Evolutionary conservation across 2,888 invertebrate genomes (phyloP), one percentile per base, ranked within the genome.

Genomic region (Phalera bucephala): DNA sequence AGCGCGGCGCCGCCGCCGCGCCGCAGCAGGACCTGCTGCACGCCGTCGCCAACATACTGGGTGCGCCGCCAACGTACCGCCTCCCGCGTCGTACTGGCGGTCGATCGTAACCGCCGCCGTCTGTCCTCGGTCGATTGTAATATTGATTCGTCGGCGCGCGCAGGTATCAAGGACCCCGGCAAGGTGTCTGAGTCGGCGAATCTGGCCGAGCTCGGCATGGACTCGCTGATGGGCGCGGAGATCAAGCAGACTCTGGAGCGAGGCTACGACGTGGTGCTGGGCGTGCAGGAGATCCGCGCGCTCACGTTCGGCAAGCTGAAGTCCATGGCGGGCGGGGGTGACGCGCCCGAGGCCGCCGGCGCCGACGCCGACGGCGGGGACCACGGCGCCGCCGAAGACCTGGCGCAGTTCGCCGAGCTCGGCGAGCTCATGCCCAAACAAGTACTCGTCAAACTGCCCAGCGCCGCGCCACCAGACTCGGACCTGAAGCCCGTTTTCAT

Each of bases 211-310:
- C 92, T 99, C 23, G 99, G 99, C 44, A 96, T 99, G 94, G 99
- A 99, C 78, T 99, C 99, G 1, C 89, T 99, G 54, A 99, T 99
- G 99, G 98, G 98, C 28, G 98, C 99, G 1, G 99, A 99, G 91
- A 97, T 99, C 70, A 99, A 99, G 80, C 98, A 98, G 85, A 96
- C 96, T 0, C 87, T 99, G 34, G 98, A 98, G 80, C 92, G 98
- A 37, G 96, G 95, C 68, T 98, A 95, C 85, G 98, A 99, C 80
- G 86, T 99, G 40, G 94, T 96, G 12, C 90, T 99, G 45, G 95
- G 95, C 45, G 96, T 97, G 56, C 96, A 96, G 80, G 98, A 98
- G 83, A 97, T 99, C 63, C 93, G 98, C 46, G 92, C 91, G 33
- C 89, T 98, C 28, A 97, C 96, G 0, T 95, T 98, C 66, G 94